Percentiles rank a stretch among this genome's conserved stretches.
Conservation (phyloP, 2,888 invertebrate genomes). For the Microchrysa polita region DNA sequence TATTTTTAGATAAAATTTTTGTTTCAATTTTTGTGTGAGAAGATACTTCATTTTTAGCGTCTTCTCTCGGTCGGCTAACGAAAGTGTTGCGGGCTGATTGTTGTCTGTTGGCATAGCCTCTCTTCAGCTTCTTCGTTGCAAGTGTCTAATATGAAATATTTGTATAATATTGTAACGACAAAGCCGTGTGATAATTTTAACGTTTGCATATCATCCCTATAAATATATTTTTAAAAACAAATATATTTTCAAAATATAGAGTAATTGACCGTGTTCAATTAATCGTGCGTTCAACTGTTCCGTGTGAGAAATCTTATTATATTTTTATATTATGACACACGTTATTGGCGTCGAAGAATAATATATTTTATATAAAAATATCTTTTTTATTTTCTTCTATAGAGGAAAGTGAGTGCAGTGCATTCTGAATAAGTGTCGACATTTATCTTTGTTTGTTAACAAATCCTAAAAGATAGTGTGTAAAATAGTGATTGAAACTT, state of each 20-base stretch:
- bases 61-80: neutral
- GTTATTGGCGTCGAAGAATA: constrained; percentile 30
- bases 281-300: constrained; percentile 32
- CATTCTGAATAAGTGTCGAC: constrained; percentile 14
- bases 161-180: constrained; percentile 17
- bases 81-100: neutral
- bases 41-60: constrained; percentile 40
- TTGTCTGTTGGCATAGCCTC: neutral
- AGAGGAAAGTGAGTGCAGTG: constrained; percentile 36
- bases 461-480: neutral
- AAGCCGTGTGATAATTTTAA: constrained; percentile 1
- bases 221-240: too few species aligned
- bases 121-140: too few species aligned
- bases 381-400: too few species aligned
- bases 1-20: constrained; percentile 43
- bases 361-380: neutral
- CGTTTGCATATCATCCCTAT: neutral
- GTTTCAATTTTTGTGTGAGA: constrained; percentile 42
- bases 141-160: too few species aligned
- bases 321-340: constrained; percentile 51
- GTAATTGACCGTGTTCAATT: constrained; percentile 15
- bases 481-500: neutral
- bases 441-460: neutral
- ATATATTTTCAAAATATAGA: too few species aligned
- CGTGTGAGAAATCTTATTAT: constrained; percentile 42